Percentiles rank a stretch among this genome's conserved stretches.
Evolutionary conservation across 2,888 invertebrate species (phyloP).

Genomic region (Malacosoma neustria): DNA sequence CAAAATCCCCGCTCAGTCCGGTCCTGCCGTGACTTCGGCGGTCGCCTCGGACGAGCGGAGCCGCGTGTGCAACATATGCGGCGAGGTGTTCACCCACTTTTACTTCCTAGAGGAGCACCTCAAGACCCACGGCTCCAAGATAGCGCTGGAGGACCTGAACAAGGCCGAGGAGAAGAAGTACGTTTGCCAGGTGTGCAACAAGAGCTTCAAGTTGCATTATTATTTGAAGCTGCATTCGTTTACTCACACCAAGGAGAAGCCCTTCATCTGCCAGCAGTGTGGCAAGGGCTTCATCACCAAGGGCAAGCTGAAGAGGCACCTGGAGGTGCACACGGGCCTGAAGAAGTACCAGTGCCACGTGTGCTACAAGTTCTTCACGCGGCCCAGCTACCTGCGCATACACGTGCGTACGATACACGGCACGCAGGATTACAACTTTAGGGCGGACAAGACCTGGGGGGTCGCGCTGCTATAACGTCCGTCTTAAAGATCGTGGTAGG

Average conservation of each 20-base stretch:
- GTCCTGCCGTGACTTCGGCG: constrained; percentile 16
- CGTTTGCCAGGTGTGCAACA: constrained; percentile 48
- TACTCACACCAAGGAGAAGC: constrained; percentile 61
- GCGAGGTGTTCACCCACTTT: constrained; percentile 60
- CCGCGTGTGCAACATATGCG: constrained; percentile 62
- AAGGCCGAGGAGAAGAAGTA: constrained; percentile 48
- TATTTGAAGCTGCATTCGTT: constrained; percentile 58
- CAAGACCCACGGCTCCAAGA: constrained; percentile 53
- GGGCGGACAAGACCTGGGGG: constrained; percentile 27
- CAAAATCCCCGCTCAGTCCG: constrained; percentile 39
- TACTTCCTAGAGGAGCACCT: constrained; percentile 59
- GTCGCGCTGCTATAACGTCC: too few relatives aligned
- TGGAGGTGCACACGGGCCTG: constrained; percentile 54
- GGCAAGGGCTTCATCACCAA: constrained; percentile 62
- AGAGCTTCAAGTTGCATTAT: constrained; percentile 58
- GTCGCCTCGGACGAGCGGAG: constrained; percentile 43
- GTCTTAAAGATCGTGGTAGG: too few relatives aligned
- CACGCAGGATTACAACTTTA: constrained; percentile 53
- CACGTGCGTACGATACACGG: constrained; percentile 62
- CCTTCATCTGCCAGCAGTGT: constrained; percentile 60
- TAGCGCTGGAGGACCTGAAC: constrained; percentile 40
- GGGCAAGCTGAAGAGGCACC: constrained; percentile 55
- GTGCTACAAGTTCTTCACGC: constrained; percentile 61
- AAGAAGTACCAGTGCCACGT: constrained; percentile 65
- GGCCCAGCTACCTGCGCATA: constrained; percentile 54